Evolutionary conservation across 2,113 vertebrate species (phyloP).

Genomic region (Sinocyclocheilus maitianheensis): DNA sequence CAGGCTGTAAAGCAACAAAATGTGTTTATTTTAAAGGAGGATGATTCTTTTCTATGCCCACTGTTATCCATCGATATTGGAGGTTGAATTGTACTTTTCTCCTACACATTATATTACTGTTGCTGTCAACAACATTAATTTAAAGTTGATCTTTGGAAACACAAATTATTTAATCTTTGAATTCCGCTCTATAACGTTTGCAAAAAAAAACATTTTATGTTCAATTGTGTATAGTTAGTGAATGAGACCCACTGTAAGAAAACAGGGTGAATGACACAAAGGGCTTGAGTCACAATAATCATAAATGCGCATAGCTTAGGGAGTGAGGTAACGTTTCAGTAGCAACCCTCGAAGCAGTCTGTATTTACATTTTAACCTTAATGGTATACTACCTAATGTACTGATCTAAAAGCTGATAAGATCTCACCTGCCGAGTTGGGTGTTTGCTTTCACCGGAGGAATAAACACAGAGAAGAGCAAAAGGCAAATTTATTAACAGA

Average conservation of each 20-base stretch:
- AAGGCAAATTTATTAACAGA: not conserved
- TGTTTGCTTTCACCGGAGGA: conserved; percentile 7
- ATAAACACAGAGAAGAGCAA: conserved; percentile 13
- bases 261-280: not conserved
- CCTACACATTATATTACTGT: no score
- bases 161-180: not conserved
- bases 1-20: no score
- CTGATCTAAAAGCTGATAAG: conserved; percentile 26
- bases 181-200: not conserved
- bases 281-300: not conserved
- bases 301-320: not conserved
- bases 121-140: no score
- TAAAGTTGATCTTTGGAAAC: not conserved
- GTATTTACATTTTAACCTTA: not conserved
- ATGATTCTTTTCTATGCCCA: no score
- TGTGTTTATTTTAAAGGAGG: no score
- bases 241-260: not conserved
- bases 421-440: conserved; percentile 15
- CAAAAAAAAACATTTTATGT: not conserved
- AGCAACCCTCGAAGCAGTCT: not conserved
- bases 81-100: no score
- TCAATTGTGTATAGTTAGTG: not conserved
- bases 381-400: not conserved
- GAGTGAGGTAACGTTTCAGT: not conserved
- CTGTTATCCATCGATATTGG: no score